phyloP scores from a whole-genome alignment of 92 coral and sea anemone genomes.

The Siderastrea siderea region DNA sequence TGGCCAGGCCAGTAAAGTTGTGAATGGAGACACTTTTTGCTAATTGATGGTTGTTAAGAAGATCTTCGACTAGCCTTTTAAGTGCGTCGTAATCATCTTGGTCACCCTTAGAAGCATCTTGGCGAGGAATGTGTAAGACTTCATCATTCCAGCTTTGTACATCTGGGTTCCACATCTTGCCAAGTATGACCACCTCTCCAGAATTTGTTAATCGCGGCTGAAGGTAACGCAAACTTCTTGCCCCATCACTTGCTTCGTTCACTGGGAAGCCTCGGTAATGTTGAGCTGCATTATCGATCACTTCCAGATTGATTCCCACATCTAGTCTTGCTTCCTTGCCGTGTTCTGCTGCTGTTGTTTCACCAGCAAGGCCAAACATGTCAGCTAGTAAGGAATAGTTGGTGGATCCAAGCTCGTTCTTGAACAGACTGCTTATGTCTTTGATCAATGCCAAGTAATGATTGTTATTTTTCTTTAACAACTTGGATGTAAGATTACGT shows the following conservation, averaged over 20 bases:
- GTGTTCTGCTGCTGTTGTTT: constrained; percentile 4
- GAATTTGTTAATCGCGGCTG: constrained; percentile 10
- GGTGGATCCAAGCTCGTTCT: constrained; percentile 26
- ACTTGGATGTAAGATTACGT: constrained; percentile 31
- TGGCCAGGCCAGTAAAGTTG: constrained; percentile 27
- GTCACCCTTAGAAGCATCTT: constrained; percentile 46
- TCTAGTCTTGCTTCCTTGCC: background rate
- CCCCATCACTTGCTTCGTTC: constrained; percentile 14
- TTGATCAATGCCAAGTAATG: constrained; percentile 27
- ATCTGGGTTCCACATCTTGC: constrained; percentile 19
- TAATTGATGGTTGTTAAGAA: constrained; percentile 17
- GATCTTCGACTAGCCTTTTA: constrained; percentile 32
- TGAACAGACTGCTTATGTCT: constrained; percentile 26
- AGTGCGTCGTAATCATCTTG: constrained; percentile 55
- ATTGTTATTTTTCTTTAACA: constrained; percentile 28
- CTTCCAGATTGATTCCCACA: background rate
- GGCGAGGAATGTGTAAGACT: constrained; percentile 25
- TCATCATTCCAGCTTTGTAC: constrained; percentile 19
- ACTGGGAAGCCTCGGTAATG: constrained; percentile 13
- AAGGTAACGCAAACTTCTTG: constrained; percentile 16
- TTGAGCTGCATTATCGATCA: background rate
- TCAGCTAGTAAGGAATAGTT: constrained; percentile 29
- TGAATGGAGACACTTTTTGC: constrained; percentile 45
- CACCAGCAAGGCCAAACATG: constrained; percentile 11
- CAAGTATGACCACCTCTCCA: background rate